Evolutionary conservation across 2,113 vertebrate species (phyloP), one percentile per base, ranked within the genome.

Genomic region (Cololabis saira): DNA sequence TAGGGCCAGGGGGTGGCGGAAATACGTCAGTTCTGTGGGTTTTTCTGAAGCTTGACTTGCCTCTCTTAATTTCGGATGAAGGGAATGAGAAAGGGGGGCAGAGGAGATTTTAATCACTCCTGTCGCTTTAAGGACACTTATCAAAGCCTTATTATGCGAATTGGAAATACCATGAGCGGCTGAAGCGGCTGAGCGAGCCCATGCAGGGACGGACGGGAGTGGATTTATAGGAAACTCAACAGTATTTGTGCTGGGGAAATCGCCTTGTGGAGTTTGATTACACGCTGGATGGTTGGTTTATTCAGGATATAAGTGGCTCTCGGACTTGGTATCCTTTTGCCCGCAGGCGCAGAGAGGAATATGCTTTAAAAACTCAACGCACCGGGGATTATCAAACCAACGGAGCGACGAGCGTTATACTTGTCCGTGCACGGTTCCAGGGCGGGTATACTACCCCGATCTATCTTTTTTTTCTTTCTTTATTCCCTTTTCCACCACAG

Each of bases 21-120:
- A 95, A 92, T 94, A 91, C 94, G 93, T 95, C 94, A 95, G 91
- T 93, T 92, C 74, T 92, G 92, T 93, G 90, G 82, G 88, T 89
- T 94, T n/a, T 87, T 67, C 71, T 74, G 74, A 76, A 87, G 87
- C 85, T 74, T 80, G 90, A 85, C 89, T n/a, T 85, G 89, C 80
- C 80, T 86, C 87, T 91, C 90, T 90, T 91, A 89, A 92, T 93
- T 91, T 92, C 81, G 85, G 89, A 89, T 88, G 89, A 86, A 84
- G 85, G 89, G 87, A 90, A 79, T 57, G 72, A 74, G 80, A 77
- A 73, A 55, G 68, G 47, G 61, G 76, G 74, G 56, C 62, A 60
- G 68, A 61, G 51, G 55, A 83, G 91, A 91, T 92, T 92, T 90
- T 82, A 87, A 93, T 92, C 85, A 90, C 90, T 89, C 79, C 92